Percentiles rank a stretch among this genome's conserved stretches.
phyloP scores from a whole-genome alignment of 2,888 invertebrate genomes.

The Saturnia japonica region DNA sequence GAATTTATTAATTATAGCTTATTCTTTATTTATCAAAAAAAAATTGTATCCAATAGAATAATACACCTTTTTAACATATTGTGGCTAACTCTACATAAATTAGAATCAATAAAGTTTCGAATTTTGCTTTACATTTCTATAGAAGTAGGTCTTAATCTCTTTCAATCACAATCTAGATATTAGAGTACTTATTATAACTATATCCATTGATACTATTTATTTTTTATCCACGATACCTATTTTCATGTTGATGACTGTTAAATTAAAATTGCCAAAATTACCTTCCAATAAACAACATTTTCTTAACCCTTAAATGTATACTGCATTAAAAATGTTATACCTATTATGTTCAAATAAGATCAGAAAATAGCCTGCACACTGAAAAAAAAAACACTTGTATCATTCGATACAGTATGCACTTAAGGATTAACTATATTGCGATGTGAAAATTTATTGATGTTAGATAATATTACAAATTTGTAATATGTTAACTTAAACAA shows the following conservation, averaged over 20 bases:
- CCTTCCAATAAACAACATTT: constrained; percentile 58
- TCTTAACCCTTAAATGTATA: constrained; percentile 49
- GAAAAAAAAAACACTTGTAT: no score
- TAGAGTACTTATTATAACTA: constrained; percentile 59
- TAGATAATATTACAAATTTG: constrained; percentile 14
- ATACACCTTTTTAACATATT: constrained; percentile 22
- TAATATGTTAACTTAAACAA: not conserved
- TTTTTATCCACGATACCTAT: constrained; percentile 33
- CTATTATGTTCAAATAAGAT: no score
- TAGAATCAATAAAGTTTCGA: constrained; percentile 46
- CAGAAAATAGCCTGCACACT: no score
- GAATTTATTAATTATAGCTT: constrained; percentile 2
- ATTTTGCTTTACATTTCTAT: constrained; percentile 1
- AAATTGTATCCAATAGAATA: constrained; percentile 44
- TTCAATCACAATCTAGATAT: constrained; percentile 58
- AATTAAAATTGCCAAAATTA: constrained; percentile 70
- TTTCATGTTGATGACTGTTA: constrained; percentile 55
- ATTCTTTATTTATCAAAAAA: constrained; percentile 29
- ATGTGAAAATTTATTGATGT: no score
- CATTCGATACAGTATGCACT: no score
- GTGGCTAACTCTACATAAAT: constrained; percentile 10
- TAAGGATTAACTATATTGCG: no score
- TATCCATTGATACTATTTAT: constrained; percentile 52
- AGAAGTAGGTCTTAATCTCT: constrained; percentile 28
- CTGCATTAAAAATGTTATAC: not conserved